phyloP scores from a whole-genome alignment of 2,113 vertebrate genomes.

The Oryctolagus cuniculus region mOryCun1.1 NC_091433.1:178018501-178019000 shows the following conservation, averaged over 20 bases:
- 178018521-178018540: slow-evolving; percentile 19
- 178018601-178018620: neutral
- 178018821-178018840: neutral
- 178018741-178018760: neutral
- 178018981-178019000: too few relatives aligned
- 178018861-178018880: neutral
- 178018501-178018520: slow-evolving; percentile 8
- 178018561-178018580: slow-evolving; percentile 14
- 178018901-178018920: neutral
- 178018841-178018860: neutral
- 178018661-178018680: neutral
- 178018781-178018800: neutral
- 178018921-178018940: slow-evolving; percentile 37
- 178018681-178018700: neutral
- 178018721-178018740: neutral
- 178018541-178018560: neutral
- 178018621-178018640: neutral
- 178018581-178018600: neutral
- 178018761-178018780: neutral
- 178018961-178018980: too few relatives aligned
- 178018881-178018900: slow-evolving; percentile 26
- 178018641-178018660: neutral
- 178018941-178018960: too few relatives aligned
- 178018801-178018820: neutral
- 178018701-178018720: neutral